phyloP scores from a whole-genome alignment of 37 sponge, comb jelly and placozoan genomes.

The Ianthella basta region DNA sequence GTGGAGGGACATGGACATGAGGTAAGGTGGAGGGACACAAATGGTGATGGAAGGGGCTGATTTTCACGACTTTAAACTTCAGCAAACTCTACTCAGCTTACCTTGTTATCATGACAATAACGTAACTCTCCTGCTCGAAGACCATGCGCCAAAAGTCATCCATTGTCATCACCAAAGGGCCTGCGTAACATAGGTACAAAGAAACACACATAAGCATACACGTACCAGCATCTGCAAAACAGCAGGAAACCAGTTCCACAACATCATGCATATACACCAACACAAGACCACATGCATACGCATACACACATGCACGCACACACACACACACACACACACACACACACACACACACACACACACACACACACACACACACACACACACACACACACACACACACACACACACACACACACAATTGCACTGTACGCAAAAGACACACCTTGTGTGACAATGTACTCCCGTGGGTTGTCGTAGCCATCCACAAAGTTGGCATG shows the following conservation, averaged over 20 bases:
- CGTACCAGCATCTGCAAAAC: neutral
- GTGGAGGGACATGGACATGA: too few species aligned
- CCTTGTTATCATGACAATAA: constrained; percentile 89
- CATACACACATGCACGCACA: constrained; percentile 13
- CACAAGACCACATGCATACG: constrained; percentile 24
- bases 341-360: constrained; percentile 31
- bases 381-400: constrained; percentile 37
- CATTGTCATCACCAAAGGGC: constrained; percentile 82
- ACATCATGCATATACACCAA: neutral
- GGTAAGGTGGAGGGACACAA: too few species aligned
- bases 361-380: constrained; percentile 26
- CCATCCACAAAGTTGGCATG: constrained; percentile 88
- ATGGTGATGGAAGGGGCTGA: too few species aligned
- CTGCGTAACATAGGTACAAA: too few species aligned
- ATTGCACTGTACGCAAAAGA: neutral
- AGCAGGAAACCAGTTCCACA: neutral
- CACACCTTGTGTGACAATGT: constrained; percentile 89
- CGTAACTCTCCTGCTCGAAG: constrained; percentile 79
- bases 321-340: constrained; percentile 26
- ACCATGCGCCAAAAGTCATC: constrained; percentile 94
- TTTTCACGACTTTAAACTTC: too few species aligned
- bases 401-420: constrained; percentile 23
- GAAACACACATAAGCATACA: constrained; percentile 20
- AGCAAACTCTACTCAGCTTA: constrained; percentile 16
- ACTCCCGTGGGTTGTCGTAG: constrained; percentile 67